phyloP scores from a whole-genome alignment of 2,797 vertebrate genomes.

The Amazona finschi region DNA sequence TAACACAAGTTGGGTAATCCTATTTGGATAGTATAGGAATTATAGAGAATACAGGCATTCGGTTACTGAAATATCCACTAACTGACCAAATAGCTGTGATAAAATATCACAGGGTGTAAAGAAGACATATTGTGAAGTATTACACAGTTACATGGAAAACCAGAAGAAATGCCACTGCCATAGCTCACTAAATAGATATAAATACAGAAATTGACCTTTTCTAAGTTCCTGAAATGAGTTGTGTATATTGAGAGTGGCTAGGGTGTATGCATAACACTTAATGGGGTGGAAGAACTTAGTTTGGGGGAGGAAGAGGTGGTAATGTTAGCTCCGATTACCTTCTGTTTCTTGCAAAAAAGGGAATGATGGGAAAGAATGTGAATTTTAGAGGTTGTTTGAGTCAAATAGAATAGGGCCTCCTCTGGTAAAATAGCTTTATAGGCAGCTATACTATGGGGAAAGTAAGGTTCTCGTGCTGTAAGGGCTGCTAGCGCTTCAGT shows the following conservation, averaged over 20 bases:
- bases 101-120: not conserved
- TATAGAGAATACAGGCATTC: not conserved
- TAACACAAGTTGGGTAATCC: not conserved
- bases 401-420: not conserved
- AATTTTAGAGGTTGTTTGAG: not conserved
- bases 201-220: not conserved
- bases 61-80: not conserved
- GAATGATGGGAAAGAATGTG: not conserved
- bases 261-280: not conserved
- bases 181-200: not conserved
- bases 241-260: not conserved
- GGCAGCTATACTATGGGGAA: not conserved
- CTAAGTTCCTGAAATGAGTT: not conserved
- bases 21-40: not conserved
- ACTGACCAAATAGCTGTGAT: not conserved
- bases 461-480: rapidly evolving
- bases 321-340: not conserved
- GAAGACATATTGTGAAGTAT: not conserved
- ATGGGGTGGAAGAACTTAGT: not conserved
- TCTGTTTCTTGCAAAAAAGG: not conserved
- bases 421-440: not conserved
- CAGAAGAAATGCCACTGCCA: not conserved
- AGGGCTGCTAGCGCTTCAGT: not conserved
- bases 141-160: not conserved
- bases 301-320: not conserved